These are phyloP conservation scores for Apamea epomidion DNA, from an alignment of 2,888 invertebrate genomes.

Conservation along the genomic window DNA sequence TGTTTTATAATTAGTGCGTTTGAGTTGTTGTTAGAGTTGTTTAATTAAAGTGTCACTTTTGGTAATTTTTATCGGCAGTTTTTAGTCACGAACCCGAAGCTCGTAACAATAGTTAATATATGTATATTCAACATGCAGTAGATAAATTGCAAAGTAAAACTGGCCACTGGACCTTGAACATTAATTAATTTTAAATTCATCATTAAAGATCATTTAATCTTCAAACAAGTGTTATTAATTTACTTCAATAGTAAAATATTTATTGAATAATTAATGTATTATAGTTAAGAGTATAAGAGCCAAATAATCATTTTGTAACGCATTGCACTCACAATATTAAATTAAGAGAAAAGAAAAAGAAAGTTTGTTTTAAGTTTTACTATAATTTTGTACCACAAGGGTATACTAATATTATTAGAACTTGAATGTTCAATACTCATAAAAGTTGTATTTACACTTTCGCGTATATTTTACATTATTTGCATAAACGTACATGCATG, in stretches of 20 bases:
- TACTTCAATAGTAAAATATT: background rate
- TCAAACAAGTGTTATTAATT: background rate
- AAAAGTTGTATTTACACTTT: constrained; percentile 15
- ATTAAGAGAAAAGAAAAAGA: background rate
- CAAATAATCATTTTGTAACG: background rate
- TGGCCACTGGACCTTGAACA: background rate
- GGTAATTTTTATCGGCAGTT: too few relatives aligned
- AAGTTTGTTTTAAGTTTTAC: background rate
- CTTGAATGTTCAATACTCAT: constrained; percentile 9
- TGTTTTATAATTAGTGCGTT: too few relatives aligned
- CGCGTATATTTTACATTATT: constrained; percentile 1
- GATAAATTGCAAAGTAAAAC: constrained; percentile 7
- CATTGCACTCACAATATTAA: background rate
- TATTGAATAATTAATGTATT: background rate
- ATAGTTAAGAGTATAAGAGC: background rate
- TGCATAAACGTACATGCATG: background rate
- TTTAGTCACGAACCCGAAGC: too few relatives aligned
- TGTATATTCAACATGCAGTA: constrained; percentile 1
- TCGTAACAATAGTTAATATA: background rate
- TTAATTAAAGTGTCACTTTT: too few relatives aligned
- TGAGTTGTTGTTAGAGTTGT: too few relatives aligned
- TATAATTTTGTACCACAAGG: background rate
- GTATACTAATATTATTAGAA: constrained; percentile 1
- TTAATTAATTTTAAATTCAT: constrained; percentile 20
- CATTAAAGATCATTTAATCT: background rate